Evolutionary conservation across 2,113 vertebrate genomes (phyloP).

Genomic region (Sceloporus undulatus): DNA sequence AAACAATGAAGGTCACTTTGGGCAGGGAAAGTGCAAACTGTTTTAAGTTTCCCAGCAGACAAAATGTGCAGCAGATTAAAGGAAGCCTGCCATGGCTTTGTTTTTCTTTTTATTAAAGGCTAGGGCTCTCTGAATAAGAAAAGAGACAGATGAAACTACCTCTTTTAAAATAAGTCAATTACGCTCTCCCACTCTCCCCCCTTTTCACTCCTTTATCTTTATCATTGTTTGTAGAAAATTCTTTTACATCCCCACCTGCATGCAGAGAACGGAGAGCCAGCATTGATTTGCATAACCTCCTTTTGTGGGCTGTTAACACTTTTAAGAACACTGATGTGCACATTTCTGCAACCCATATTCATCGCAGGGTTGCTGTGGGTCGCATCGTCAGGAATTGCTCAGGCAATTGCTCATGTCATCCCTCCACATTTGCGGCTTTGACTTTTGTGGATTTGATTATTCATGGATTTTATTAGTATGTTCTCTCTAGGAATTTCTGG

Average conservation of each 20-base stretch:
- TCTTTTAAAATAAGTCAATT: neutral
- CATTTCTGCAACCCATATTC: too few relatives aligned
- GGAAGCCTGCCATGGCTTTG: neutral
- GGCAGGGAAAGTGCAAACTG: neutral
- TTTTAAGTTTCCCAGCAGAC: conserved; percentile 30
- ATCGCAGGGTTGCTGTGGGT: neutral
- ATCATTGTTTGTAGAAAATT: too few relatives aligned
- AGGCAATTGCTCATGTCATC: neutral
- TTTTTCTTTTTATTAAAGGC: neutral
- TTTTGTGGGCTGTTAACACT: neutral
- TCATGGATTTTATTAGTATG: too few relatives aligned
- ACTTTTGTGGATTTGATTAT: too few relatives aligned
- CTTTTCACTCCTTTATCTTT: neutral
- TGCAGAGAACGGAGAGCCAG: neutral
- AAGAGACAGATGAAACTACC: neutral
- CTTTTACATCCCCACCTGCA: too few relatives aligned
- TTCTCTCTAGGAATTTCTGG: too few relatives aligned
- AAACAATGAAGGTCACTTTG: conserved; percentile 66
- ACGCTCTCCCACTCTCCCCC: neutral
- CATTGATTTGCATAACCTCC: neutral
- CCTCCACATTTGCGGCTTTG: too few relatives aligned
- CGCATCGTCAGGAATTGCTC: too few relatives aligned
- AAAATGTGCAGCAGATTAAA: neutral
- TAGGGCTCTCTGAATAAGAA: conserved; percentile 33
- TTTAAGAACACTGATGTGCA: neutral